Base-by-base conservation (phyloP, 2,888 invertebrate species). In the Eristalis tenax region DNA sequence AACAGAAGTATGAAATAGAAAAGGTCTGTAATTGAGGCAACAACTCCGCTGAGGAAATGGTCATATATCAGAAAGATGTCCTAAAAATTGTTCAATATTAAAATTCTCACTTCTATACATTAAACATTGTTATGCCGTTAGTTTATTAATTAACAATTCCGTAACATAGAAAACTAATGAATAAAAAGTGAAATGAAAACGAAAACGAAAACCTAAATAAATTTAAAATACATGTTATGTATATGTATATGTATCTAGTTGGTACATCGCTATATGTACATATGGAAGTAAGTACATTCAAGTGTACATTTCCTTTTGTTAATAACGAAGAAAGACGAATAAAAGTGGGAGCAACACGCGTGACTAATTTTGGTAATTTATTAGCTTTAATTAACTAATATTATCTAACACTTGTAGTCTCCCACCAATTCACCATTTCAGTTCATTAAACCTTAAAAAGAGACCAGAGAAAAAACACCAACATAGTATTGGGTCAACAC, bases 401-500 rank as follows among this genome's bases (percentile, higher is more conserved):
- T 85, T 85, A 64, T 74, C 64, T 73, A 81, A 77, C 59, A 32
- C 22, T 4, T 57, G 26, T 32, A 35, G 23, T 26, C 40, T 35
- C 50, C 61, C 23, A 66, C 35, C 13, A 70, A 66, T 59, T 43
- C 32, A 75, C n/a, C 69, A 64, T 68, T 57, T 26, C 65, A 69
- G 83, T 83, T 79, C 83, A 74, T 74, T 79, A 79, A 74, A 69
- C 74, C 43, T 57, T 8, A 57, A 68, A 10, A 38, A 64, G 63
- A 59, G 11, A 66, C 61, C n/a, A 64, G n/a, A 40, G n/a, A 38
- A 38, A 18, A 26, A 26, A 26, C 26, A 26, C 1, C 26, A 26
- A 56, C 26, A n/a, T 64, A 73, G 63, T 83, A 78, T 79, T 83
- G 68, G 83, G 83, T 78, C 78, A 83, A 59, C 57, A 38, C 73